Base-by-base conservation (phyloP, 2,888 invertebrate species). In the Odontocerum albicorne region DNA sequence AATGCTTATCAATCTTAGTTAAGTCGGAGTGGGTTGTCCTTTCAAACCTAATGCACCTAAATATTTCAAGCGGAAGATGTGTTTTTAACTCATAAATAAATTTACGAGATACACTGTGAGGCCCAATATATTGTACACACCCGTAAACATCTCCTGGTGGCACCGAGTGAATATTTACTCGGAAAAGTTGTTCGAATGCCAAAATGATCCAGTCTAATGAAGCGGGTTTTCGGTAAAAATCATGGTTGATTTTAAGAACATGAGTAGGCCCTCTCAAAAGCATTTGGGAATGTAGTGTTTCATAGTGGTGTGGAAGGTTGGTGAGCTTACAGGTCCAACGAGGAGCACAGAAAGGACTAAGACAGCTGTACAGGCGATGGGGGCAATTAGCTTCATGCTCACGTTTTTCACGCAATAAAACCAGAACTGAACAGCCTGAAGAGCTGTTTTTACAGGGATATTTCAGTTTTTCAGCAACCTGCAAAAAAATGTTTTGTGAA, bases 381-480 rank as follows among this genome's bases (percentile, higher is more conserved):
- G 63, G 62, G 66, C 80, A 80, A 63, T 68, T 71, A 20, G 73
- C 70, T 69, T 80, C 80, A 69, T 80, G 80, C 63, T 69, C 65
- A 21, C 62, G 65, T 65, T 79, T 78, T 32, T 71, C 64, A 7
- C 72, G 69, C 64, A 77, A 69, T 1, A 72, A 72, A 68, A 74
- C 69, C 63, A 70, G 71, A 60, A 71, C 72, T 15, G 72, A 72
- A 68, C 80, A 80, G 15, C 75, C 78, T 4, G 63, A 59, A 7
- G 39, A 32, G 16, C 51, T 56, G 70, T 80, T 77, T 38, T 75
- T 74, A 67, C 80, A 80, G 57, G 80, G 80, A 67, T 78, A 81
- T 50, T 73, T 74, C 62, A 80, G 65, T 67, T 76, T 69, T 64
- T 79, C 79, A 4, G 79, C 74, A 58, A 80, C 77, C 75, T 79